Evolutionary conservation across 2,888 invertebrate species (phyloP).

Genomic region (Noctua janthina): DNA sequence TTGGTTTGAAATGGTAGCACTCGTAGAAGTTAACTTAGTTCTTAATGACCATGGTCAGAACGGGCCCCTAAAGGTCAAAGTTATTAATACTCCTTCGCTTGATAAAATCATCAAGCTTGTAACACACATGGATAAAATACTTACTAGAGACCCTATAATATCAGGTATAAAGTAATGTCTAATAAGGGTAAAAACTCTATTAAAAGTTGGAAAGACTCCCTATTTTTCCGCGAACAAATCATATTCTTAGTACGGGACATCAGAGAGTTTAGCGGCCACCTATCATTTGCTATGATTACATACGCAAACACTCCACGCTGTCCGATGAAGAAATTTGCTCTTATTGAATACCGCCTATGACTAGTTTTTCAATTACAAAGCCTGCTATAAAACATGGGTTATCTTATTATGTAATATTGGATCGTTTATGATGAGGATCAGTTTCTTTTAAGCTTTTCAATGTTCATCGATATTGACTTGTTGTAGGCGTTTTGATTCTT

Average conservation of each 20-base stretch:
- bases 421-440: slow-evolving; percentile 34
- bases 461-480: slow-evolving; percentile 3
- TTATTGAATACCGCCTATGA: slow-evolving; percentile 74
- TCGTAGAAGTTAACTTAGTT: neutral
- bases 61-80: slow-evolving; percentile 15
- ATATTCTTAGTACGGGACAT: slow-evolving; percentile 54
- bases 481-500: slow-evolving; percentile 25
- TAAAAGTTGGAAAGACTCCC: slow-evolving; percentile 42
- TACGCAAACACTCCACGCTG: slow-evolving; percentile 77
- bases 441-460: slow-evolving; percentile 21
- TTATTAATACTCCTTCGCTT: slow-evolving; percentile 21
- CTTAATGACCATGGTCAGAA: slow-evolving; percentile 14
- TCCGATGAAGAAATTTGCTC: slow-evolving; percentile 85
- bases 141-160: slow-evolving; percentile 33
- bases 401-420: slow-evolving; percentile 50
- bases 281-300: slow-evolving; percentile 85
- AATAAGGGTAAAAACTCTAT: slow-evolving; percentile 35
- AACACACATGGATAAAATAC: neutral
- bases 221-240: slow-evolving; percentile 60
- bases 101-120: slow-evolving; percentile 34
- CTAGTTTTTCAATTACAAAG: slow-evolving; percentile 74
- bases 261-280: slow-evolving; percentile 68
- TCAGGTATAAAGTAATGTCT: slow-evolving; percentile 26
- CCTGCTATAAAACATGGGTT: slow-evolving; percentile 49
- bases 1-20: neutral